These are phyloP conservation scores for Anodontia alba DNA, from an alignment of 2,888 invertebrate species.

Conservation along the genomic window DNA sequence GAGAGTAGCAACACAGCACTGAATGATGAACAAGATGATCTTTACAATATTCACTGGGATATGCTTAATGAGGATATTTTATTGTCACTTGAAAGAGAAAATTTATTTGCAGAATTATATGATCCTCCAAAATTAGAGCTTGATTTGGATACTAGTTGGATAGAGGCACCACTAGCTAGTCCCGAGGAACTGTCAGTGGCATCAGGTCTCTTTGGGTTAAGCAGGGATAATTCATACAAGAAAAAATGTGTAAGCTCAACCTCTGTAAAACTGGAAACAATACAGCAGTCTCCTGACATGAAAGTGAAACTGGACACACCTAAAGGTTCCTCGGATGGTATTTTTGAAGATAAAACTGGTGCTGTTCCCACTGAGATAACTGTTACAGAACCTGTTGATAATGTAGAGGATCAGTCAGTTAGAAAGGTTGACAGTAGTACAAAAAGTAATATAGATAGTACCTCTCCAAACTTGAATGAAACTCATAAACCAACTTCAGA, in stretches of 20 bases:
- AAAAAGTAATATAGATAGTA: not conserved
- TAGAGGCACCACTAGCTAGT: slow-evolving; percentile 90
- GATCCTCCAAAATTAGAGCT: slow-evolving; percentile 59
- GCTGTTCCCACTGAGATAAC: not conserved
- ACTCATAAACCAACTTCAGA: not conserved
- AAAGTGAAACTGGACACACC: slow-evolving; percentile 47
- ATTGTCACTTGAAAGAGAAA: slow-evolving; percentile 56
- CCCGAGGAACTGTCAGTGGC: slow-evolving; percentile 93
- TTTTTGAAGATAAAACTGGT: slow-evolving; percentile 13
- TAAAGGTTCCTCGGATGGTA: slow-evolving; percentile 27
- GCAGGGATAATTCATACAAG: slow-evolving; percentile 37
- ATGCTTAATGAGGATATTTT: slow-evolving; percentile 82
- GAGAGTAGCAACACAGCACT: not conserved
- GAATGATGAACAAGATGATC: slow-evolving; percentile 26
- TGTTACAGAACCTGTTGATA: not conserved
- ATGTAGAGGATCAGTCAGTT: not conserved
- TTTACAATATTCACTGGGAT: slow-evolving; percentile 85
- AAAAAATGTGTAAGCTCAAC: slow-evolving; percentile 84
- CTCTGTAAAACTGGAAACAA: slow-evolving; percentile 70
- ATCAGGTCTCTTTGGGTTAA: slow-evolving; percentile 88
- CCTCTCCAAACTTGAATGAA: not conserved
- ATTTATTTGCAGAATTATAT: slow-evolving; percentile 53
- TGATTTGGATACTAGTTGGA: slow-evolving; percentile 62
- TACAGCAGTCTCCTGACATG: slow-evolving; percentile 73
- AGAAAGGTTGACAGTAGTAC: not conserved